These are phyloP conservation scores for Ylistrum balloti DNA, from an alignment of 1,140 invertebrate species.

Conservation along the genomic window DNA sequence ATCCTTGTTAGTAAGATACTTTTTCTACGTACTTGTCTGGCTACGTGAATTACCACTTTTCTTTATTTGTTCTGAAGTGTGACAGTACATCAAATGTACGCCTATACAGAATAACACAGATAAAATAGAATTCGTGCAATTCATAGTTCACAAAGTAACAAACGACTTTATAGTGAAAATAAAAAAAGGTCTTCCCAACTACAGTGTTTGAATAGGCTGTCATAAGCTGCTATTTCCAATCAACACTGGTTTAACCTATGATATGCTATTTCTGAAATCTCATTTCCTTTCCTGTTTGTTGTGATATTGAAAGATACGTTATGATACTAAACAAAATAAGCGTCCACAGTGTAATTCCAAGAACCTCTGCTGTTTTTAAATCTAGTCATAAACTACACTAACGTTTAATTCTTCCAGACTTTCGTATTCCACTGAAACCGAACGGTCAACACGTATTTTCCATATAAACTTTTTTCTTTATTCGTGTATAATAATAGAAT, in stretches of 20 bases:
- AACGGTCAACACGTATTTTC: slow-evolving; percentile 38
- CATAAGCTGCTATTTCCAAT: slow-evolving; percentile 16
- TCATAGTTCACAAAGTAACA: background rate
- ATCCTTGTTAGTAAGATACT: too few species aligned
- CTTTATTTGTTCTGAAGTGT: too few species aligned
- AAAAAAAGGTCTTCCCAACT: background rate
- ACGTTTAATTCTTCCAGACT: slow-evolving; percentile 6
- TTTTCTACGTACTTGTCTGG: too few species aligned
- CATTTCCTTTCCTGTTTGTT: background rate
- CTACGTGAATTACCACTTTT: too few species aligned
- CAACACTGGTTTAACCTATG: background rate
- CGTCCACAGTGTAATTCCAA: background rate
- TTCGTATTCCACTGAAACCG: slow-evolving; percentile 3
- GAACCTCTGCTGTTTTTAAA: slow-evolving; percentile 32
- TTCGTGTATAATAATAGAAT: slow-evolving; percentile 30
- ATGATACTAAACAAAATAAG: slow-evolving; percentile 21
- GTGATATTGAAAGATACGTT: background rate
- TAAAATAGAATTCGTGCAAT: background rate
- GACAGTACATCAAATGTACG: too few species aligned
- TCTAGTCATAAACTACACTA: background rate
- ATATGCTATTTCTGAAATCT: background rate
- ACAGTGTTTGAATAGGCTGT: background rate
- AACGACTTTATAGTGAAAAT: background rate
- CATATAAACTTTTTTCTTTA: slow-evolving; percentile 36
- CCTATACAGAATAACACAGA: too few species aligned